phyloP scores from a whole-genome alignment of 1,140 invertebrate species.

The Drosophila murphyi region DNA sequence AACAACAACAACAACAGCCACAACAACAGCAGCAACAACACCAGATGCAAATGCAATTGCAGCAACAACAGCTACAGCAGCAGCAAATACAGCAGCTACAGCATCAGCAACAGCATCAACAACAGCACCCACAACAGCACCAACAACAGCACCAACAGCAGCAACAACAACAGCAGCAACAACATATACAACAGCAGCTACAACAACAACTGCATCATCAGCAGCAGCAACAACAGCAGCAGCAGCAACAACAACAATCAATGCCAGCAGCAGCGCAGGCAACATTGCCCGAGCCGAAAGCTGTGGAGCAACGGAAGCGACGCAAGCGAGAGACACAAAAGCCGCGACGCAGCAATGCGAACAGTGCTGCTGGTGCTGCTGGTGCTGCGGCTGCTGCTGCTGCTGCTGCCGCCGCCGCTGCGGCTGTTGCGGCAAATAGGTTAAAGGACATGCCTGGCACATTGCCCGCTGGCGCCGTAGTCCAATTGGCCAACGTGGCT shows the following conservation, averaged over 20 bases:
- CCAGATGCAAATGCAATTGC: background rate
- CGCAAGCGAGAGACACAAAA: slow-evolving; percentile 93
- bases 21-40: slow-evolving; percentile 11
- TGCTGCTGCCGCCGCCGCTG: slow-evolving; percentile 49
- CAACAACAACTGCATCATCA: background rate
- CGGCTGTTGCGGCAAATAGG: slow-evolving; percentile 4
- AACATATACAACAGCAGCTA: slow-evolving; percentile 10
- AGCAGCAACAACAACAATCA: slow-evolving; percentile 6
- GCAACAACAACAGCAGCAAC: slow-evolving; percentile 33
- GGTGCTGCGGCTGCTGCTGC: slow-evolving; percentile 20
- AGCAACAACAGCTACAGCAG: slow-evolving; percentile 7
- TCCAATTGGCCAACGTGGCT: slow-evolving; percentile 52
- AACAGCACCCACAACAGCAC: slow-evolving; percentile 28
- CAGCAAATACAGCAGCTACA: slow-evolving; percentile 14
- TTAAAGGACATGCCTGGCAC: slow-evolving; percentile 50
- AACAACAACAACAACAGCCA: slow-evolving; percentile 2
- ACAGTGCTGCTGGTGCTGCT: slow-evolving; percentile 60
- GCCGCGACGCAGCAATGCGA: slow-evolving; percentile 88
- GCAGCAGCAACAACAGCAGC: slow-evolving; percentile 8
- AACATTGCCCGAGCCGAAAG: slow-evolving; percentile 45
- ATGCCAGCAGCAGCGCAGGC: background rate
- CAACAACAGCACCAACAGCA: slow-evolving; percentile 33
- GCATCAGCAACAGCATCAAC: slow-evolving; percentile 32
- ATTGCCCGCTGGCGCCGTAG: slow-evolving; percentile 52
- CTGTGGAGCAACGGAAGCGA: slow-evolving; percentile 87